Evolutionary conservation across 2,797 vertebrate species (phyloP).

Genomic region (Esox lucius): DNA sequence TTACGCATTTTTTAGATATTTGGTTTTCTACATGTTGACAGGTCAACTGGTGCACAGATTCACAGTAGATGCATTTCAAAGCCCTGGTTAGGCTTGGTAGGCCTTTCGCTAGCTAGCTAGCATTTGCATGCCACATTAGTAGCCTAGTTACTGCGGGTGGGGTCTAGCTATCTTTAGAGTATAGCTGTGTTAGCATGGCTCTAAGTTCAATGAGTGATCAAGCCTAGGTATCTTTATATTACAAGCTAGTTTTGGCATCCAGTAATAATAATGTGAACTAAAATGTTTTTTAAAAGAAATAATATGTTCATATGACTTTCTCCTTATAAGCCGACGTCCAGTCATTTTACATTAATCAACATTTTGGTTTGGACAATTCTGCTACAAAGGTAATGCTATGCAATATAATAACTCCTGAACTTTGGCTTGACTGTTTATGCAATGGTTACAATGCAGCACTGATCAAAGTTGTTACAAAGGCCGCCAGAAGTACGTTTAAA

Average conservation of each 20-base stretch:
- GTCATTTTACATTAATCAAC: too few species aligned
- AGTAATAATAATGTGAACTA: not conserved
- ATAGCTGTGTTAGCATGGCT: too few species aligned
- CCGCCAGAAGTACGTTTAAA: too few species aligned
- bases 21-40: not conserved
- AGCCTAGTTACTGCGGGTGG: not conserved
- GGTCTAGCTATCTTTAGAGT: too few species aligned
- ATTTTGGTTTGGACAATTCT: too few species aligned
- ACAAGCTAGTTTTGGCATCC: constrained; percentile 17
- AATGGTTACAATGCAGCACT: too few species aligned
- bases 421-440: too few species aligned
- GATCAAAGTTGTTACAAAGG: too few species aligned
- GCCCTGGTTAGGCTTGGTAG: not conserved
- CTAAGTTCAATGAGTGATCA: not conserved
- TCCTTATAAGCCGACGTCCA: too few species aligned
- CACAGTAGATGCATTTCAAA: not conserved
- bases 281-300: not conserved
- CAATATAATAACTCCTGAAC: too few species aligned
- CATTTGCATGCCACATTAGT: not conserved
- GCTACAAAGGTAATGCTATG: too few species aligned
- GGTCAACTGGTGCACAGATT: not conserved
- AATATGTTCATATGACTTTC: too few species aligned
- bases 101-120: not conserved
- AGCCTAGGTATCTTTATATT: not conserved
- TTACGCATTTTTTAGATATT: not conserved